Base-by-base conservation (phyloP, 2,113 vertebrate species). In the Tetrax tetrax region DNA sequence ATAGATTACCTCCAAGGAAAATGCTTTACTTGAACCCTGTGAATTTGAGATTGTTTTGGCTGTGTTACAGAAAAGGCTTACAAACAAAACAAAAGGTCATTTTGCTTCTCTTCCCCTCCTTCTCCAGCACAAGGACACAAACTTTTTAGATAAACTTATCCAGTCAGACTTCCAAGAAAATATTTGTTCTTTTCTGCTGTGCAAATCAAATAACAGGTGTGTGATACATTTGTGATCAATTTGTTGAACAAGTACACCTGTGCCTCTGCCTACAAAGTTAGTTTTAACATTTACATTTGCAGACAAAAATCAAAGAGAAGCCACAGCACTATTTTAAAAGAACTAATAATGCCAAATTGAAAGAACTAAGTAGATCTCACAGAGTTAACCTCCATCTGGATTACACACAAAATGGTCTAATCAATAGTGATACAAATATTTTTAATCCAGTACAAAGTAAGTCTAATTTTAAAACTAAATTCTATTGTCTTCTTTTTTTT, bases 261-360 rank as follows among this genome's bases (percentile, higher is more conserved):
- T 33, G 17, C 77, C 43, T 59, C 64, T 48, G 51, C 56, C 31
- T 51, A 70, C 68, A 59, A 90, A 79, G 61, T 79, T 65, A 21
- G 29, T 47, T 92, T 87, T 72, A 96, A 90, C 87, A 79, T 95
- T 94, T 90, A 86, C 87, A 84, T 82, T 90, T 68, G 37, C n/a
- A 94, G 33, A 61, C 24, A 90, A 89, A 96, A 95, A 86, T 38
- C 76, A 86, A 94, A 95, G 92, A n/a, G 65, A 87, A 94, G 38
- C 53, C 41, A 19, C 33, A 29, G 71, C 17, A 33, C 61, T 89
- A 43, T 71, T 91, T 78, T 63, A 84, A 89, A 88, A 22, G 56
- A 94, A 77, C 77, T 92, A 91, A 69, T n/a, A 29, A 35, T 0
- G 48, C 28, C 29, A 51, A 92, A 10, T 38, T 70, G 60, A 33